Base-by-base conservation (phyloP, 2,113 vertebrate genomes). In the Melanocharis versteri region DNA sequence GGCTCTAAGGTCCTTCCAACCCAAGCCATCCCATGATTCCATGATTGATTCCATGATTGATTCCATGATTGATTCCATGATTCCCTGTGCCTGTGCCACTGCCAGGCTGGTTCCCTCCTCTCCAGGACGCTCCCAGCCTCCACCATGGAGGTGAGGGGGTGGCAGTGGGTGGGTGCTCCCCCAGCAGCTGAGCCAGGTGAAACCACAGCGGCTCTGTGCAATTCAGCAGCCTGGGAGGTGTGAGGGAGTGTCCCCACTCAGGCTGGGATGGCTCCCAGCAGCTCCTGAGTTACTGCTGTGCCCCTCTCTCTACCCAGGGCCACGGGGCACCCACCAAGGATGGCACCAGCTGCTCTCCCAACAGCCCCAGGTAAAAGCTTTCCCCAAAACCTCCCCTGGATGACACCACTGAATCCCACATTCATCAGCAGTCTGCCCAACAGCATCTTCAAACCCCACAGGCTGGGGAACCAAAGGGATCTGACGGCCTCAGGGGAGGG, bases 71-170 rank as follows among this genome's bases (percentile, higher is more conserved):
- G 40, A 15, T 22, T 73, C 47, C 16, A 5, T 8, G 45, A 61
- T 20, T 30, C 17, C 33, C 33, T 19, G 64, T 45, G 64, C 28
- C 60, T 81, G 11, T 26, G 28, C 24, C 20, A 7, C 58, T 24
- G 4, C 62, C 81, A 51, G 44, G 45, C 7, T 15, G 21, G 11
- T 6, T 30, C 42, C 30, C 8, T 30, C 54, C 50, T 61, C 58
- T 57, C 30, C 56, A n/a, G 51, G 20, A 7, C 0, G 5, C 24
- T 40, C 11, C 28, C 1, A 9, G 1, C 58, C 30, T 40, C n/a
- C 10, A 12, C 22, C 30, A 12, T 1, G 8, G n/a, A 35, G 60
- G 58, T 33, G 35, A 13, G 30, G 48, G 57, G 51, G 10, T 2
- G 37, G 50, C 57, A 10, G 3, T 1, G 11, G 11, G 6, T 33